These are phyloP conservation scores for Littorina saxatilis DNA, from an alignment of 1,140 invertebrate genomes.

Conservation along the genomic window DNA sequence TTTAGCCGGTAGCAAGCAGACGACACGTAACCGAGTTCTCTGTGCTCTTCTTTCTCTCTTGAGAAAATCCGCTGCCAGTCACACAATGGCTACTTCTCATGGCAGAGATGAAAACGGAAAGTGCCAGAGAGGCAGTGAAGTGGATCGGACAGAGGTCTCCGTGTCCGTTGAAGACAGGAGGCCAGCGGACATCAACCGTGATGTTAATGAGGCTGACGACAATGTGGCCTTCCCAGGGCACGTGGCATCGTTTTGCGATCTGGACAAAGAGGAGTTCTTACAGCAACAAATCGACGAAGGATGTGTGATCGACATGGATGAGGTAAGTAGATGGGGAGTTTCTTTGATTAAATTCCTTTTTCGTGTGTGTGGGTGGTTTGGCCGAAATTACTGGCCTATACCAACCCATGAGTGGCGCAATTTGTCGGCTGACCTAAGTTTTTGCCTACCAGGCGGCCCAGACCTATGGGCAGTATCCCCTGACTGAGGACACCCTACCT, in stretches of 20 bases:
- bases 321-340: conserved; percentile 22
- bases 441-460: conserved; percentile 32
- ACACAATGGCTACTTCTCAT: neutral
- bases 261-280: too few relatives aligned
- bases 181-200: neutral
- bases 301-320: conserved; percentile 10
- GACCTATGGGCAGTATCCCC: conserved; percentile 22
- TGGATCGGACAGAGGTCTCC: neutral
- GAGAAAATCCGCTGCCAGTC: too few relatives aligned
- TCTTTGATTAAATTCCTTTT: neutral
- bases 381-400: neutral
- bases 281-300: conserved; percentile 13
- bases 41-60: too few relatives aligned
- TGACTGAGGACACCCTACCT: conserved; percentile 7
- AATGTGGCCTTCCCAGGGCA: neutral
- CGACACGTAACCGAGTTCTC: neutral
- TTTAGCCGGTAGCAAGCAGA: conserved; percentile 21
- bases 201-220: neutral
- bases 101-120: neutral
- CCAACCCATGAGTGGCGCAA: neutral
- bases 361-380: neutral
- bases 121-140: neutral
- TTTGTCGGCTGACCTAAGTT: neutral
- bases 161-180: neutral
- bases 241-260: neutral